Percentiles rank a stretch among this genome's conserved stretches.
Conservation (phyloP, 2,888 invertebrate species). For the Macaria notata region DNA sequence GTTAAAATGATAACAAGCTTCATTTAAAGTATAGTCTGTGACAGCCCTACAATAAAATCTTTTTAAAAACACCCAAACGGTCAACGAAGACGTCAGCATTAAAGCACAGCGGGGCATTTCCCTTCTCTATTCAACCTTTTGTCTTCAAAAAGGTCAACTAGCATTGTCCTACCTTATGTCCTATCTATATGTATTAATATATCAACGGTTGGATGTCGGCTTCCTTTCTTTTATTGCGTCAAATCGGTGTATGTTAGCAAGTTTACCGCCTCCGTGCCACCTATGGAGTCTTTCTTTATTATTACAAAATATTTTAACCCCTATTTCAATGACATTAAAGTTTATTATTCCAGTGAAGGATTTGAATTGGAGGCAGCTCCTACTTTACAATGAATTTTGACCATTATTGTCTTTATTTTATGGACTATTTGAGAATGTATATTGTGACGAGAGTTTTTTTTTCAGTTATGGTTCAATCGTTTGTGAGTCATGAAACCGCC, state of each 20-base stretch:
- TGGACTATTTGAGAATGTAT: no score
- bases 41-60: slow-evolving; percentile 53
- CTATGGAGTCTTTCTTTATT: slow-evolving; percentile 54
- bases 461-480: slow-evolving; percentile 60
- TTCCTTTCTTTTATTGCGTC: slow-evolving; percentile 55
- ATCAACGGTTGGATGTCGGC: slow-evolving; percentile 52
- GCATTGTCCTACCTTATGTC: slow-evolving; percentile 25
- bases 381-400: no score
- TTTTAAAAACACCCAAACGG: slow-evolving; percentile 53
- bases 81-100: slow-evolving; percentile 66
- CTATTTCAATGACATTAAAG: neutral
- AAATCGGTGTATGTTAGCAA: slow-evolving; percentile 63
- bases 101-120: slow-evolving; percentile 66
- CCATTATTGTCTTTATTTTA: no score
- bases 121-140: slow-evolving; percentile 55
- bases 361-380: slow-evolving; percentile 33
- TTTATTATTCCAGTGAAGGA: slow-evolving; percentile 1
- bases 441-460: slow-evolving; percentile 51
- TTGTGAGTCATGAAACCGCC: slow-evolving; percentile 64
- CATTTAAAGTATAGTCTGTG: slow-evolving; percentile 7
- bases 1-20: no score
- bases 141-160: slow-evolving; percentile 66
- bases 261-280: slow-evolving; percentile 72
- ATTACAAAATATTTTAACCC: slow-evolving; percentile 5
- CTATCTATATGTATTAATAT: slow-evolving; percentile 7